Evolutionary conservation across 2,888 invertebrate genomes (phyloP).

Genomic region (Operophtera brumata): DNA sequence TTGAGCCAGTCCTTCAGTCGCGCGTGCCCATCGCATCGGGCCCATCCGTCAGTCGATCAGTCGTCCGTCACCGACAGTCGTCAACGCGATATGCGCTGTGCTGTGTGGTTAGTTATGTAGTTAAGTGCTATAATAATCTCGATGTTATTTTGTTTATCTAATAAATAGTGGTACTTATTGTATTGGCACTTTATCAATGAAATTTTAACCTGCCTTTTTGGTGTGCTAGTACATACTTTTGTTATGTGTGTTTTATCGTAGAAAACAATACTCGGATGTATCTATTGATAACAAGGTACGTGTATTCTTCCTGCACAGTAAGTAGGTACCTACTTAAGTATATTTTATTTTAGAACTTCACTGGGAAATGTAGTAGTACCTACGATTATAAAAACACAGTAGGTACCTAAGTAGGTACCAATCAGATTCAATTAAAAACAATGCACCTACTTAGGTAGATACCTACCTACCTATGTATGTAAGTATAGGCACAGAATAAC

Average conservation of each 20-base stretch:
- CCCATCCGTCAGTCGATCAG: too few species aligned
- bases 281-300: slow-evolving; percentile 12
- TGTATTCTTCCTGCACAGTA: neutral
- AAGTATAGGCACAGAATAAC: too few species aligned
- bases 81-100: slow-evolving; percentile 46
- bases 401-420: too few species aligned
- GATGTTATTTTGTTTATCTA: slow-evolving; percentile 26
- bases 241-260: slow-evolving; percentile 29
- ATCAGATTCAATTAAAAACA: too few species aligned
- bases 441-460: too few species aligned
- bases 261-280: slow-evolving; percentile 9
- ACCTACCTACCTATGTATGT: too few species aligned
- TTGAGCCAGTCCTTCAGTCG: too few species aligned
- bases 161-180: slow-evolving; percentile 22
- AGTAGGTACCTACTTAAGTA: neutral
- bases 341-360: neutral
- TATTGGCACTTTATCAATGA: slow-evolving; percentile 51
- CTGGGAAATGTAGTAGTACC: too few species aligned
- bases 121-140: slow-evolving; percentile 32
- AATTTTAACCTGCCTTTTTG: slow-evolving; percentile 18
- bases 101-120: too few species aligned
- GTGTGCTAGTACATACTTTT: slow-evolving; percentile 17
- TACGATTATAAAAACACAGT: too few species aligned
- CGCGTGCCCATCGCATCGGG: too few species aligned
- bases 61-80: too few species aligned